Conservation (phyloP, 64 coral and sea anemone genomes). For the Montipora sp. region DNA sequence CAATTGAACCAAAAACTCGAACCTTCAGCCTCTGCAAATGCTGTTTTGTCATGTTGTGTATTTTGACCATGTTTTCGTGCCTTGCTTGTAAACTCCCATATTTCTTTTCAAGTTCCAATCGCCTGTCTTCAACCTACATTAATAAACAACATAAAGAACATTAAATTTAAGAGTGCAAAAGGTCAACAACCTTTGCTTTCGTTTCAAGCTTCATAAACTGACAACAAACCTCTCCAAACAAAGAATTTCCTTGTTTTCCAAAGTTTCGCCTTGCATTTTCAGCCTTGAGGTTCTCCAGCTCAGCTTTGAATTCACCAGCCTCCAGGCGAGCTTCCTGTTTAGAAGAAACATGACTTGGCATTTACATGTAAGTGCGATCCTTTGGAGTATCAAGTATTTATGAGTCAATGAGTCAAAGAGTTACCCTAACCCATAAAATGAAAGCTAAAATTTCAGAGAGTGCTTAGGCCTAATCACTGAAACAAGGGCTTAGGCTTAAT, state of each 20-base stretch:
- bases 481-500: too few relatives aligned
- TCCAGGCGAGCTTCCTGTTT: constrained; percentile 85
- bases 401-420: too few relatives aligned
- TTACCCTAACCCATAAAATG: too few relatives aligned
- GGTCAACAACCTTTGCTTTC: too few relatives aligned
- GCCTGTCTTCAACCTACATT: constrained; percentile 72
- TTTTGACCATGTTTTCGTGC: constrained; percentile 79
- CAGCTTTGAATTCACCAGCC: constrained; percentile 88
- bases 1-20: neutral
- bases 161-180: too few relatives aligned
- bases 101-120: constrained; percentile 87
- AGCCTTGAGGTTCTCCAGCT: constrained; percentile 80
- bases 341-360: neutral
- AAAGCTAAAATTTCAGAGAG: too few relatives aligned
- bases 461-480: too few relatives aligned
- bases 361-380: too few relatives aligned
- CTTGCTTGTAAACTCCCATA: constrained; percentile 71
- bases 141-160: neutral
- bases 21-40: constrained; percentile 86
- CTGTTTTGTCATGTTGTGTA: constrained; percentile 81
- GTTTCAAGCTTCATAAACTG: too few relatives aligned
- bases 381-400: too few relatives aligned
- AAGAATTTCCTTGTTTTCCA: constrained; percentile 91
- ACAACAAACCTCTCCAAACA: constrained; percentile 88
- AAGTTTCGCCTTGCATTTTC: constrained; percentile 75